These are phyloP conservation scores for Furnarius figulus DNA, from an alignment of 2,113 vertebrate genomes.

Conservation along the genomic window DNA sequence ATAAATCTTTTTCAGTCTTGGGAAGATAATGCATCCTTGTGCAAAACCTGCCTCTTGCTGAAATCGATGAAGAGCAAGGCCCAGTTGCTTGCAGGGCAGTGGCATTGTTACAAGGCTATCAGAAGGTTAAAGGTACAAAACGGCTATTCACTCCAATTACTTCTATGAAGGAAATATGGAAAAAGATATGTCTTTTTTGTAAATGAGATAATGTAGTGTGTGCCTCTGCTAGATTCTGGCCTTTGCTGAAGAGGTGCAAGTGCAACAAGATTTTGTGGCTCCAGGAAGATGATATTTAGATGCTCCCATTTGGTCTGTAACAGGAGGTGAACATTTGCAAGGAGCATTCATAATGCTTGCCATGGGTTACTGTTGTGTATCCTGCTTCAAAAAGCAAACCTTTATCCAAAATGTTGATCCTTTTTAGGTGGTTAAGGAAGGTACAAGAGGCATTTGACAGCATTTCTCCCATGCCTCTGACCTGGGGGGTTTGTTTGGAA, in stretches of 20 bases:
- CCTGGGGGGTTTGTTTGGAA: neutral
- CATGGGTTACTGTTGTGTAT: neutral
- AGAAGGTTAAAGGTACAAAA: conserved; percentile 5
- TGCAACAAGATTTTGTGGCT: neutral
- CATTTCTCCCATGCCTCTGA: neutral
- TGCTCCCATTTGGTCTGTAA: neutral
- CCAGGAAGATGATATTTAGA: neutral
- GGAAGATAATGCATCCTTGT: neutral
- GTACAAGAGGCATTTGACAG: neutral
- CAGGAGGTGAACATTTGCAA: neutral
- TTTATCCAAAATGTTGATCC: neutral
- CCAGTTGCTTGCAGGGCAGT: neutral
- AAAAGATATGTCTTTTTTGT: neutral
- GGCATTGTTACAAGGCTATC: conserved; percentile 31
- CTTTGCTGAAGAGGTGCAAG: neutral
- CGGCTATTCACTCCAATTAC: neutral
- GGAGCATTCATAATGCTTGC: neutral
- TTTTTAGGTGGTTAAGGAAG: neutral
- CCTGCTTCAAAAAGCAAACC: neutral
- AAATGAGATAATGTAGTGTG: neutral
- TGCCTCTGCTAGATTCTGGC: neutral
- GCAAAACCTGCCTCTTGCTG: neutral
- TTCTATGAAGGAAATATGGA: neutral
- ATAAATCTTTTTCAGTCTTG: conserved; percentile 31
- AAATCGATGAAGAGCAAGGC: neutral